Evolutionary conservation across 2,888 invertebrate species (phyloP), one percentile per base, ranked within the genome.

Genomic region (Sympetrum striolatum): DNA sequence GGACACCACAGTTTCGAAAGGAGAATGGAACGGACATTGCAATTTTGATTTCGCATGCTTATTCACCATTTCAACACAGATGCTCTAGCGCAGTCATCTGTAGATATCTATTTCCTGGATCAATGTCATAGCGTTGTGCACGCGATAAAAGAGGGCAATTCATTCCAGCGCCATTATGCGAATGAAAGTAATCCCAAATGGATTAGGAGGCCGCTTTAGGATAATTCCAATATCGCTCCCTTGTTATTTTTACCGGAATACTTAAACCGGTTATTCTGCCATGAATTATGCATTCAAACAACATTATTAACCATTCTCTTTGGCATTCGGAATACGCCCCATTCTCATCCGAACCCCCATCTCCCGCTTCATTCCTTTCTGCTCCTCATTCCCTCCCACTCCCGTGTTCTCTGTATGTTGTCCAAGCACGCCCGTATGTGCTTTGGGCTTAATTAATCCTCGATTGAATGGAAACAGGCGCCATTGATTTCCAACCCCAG

Each of bases 381-480:
- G n/a, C 31, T 25, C 25, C 81, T 15, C 39, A 14, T 25, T 48
- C 81, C 25, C 53, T 18, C n/a, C 53, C 25, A 18, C 25, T 8
- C 25, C 53, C 82, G 58, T 31, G 53, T 58, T 53, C 86, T 39
- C 86, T 60, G 37, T 60, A 60, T 86, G 86, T 60, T 86, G 86
- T 86, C 86, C 86, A 86, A 86, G 86, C 86, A 86, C 86, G 86
- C 86, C 86, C 86, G 39, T 86, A 86, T 86, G 86, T 86, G 86
- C 86, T 86, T 86, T 86, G 86, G 86, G 60, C 86, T 86, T 86
- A 86, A 86, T 86, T 86, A 86, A 86, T 86, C 86, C 86, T 58
- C 86, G 86, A 86, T 86, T 86, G 86, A 86, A 86, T 86, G 86
- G 86, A 86, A 86, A 86, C 86, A 86, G 86, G 86, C 86, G 60